phyloP scores from a whole-genome alignment of 2,888 invertebrate genomes.

The Hirtodrosophila histrioides region DNA sequence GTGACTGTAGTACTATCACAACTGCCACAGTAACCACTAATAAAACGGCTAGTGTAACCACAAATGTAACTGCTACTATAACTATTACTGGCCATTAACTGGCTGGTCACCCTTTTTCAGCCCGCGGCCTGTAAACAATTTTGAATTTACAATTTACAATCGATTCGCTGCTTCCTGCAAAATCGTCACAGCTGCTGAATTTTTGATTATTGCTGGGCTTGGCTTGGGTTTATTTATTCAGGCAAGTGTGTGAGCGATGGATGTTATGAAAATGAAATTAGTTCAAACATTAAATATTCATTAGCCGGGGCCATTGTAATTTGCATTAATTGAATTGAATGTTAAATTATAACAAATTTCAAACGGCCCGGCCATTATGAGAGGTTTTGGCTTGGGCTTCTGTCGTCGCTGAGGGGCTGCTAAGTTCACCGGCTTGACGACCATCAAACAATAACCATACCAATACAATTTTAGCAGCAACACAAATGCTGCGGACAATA shows the following conservation, averaged over 20 bases:
- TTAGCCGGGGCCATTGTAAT: constrained; percentile 70
- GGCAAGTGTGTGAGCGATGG: constrained; percentile 37
- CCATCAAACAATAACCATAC: constrained; percentile 57
- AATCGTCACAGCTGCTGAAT: constrained; percentile 48
- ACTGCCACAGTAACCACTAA: too few relatives aligned
- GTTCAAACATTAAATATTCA: constrained; percentile 80
- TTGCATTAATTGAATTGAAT: constrained; percentile 82
- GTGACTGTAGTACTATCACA: too few relatives aligned
- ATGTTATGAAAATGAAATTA: constrained; percentile 75
- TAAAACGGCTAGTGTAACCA: too few relatives aligned
- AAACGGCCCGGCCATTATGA: constrained; percentile 34
- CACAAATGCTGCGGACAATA: constrained; percentile 43
- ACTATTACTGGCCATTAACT: constrained; percentile 18
- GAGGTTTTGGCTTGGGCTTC: constrained; percentile 41
- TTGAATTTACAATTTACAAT: constrained; percentile 72
- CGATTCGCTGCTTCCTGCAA: constrained; percentile 45
- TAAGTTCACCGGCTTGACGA: constrained; percentile 1
- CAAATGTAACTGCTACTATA: too few relatives aligned
- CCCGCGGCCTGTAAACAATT: constrained; percentile 70
- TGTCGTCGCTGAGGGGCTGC: constrained; percentile 8
- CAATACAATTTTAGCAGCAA: constrained; percentile 23
- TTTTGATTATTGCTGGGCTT: constrained; percentile 2
- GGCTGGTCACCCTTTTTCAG: constrained; percentile 30
- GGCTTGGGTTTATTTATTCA: constrained; percentile 21
- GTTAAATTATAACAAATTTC: constrained; percentile 71